Evolutionary conservation across 2,113 vertebrate species (phyloP), one percentile per base, ranked within the genome.

Genomic region (Oreochromis spilurus): DNA sequence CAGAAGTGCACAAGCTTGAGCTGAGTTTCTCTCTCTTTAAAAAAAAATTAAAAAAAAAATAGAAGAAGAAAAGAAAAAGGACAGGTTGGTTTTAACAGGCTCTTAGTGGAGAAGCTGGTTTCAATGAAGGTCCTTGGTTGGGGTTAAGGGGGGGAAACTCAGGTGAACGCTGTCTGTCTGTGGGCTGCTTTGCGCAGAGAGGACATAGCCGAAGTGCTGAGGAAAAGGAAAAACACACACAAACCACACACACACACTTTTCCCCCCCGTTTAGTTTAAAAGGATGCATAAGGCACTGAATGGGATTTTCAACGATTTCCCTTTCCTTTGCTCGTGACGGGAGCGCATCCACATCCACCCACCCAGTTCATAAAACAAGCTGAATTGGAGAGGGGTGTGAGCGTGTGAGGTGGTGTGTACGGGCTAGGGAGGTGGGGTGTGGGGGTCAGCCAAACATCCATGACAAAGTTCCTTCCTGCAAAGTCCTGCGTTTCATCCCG

Each of bases 291-390:
- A 88, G 92, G 94, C 92, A 93, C 90, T 95, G 94, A 95, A 95
- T 95, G 93, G 92, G 94, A 95, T 96, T 96, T 94, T 95, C 95
- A 96, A 93, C 93, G 94, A 96, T 96, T 97, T 97, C 97, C 97
- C 92, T 96, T 97, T 97, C 97, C 97, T 96, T 84, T 87, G 93
- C 93, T 93, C 92, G 94, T 96, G 94, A 96, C 95, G 87, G 92
- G 88, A 81, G 93, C 86, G 75, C 91, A 84, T 83, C 90, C 92
- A 92, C 92, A 88, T 89, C 86, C 93, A 88, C 83, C 83, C 91
- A 88, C 85, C 79, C 89, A 92, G 40, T 93, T 93, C 90, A 94
- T 93, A 92, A 92, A 94, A 92, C 87, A 88, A 86, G 86, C 86
- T 91, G 87, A 89, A 86, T 9, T 86, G 52, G 65, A 60, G 54